Percentiles rank a stretch among this genome's conserved stretches.
Evolutionary conservation across 2,888 invertebrate species (phyloP).

Genomic region (Dastarcus helophoroides): DNA sequence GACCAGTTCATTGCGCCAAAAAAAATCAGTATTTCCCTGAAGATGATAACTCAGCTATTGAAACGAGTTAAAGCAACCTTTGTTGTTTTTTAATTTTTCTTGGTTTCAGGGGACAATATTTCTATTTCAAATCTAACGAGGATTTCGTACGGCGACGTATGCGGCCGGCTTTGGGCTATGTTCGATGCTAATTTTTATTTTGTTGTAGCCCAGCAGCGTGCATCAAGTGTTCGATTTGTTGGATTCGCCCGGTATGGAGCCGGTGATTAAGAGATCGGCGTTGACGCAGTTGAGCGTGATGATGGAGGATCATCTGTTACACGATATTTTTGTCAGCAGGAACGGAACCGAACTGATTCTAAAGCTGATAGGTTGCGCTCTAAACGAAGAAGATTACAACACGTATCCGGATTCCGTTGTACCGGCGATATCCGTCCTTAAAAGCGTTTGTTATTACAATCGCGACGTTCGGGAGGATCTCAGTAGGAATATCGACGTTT

Average conservation of each 20-base stretch:
- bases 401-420: slow-evolving; percentile 44
- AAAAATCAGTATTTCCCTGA: too few species aligned
- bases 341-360: slow-evolving; percentile 44
- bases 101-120: too few species aligned
- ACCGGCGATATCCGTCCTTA: slow-evolving; percentile 39
- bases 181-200: slow-evolving; percentile 1
- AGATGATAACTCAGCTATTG: too few species aligned
- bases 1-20: too few species aligned
- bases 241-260: slow-evolving; percentile 40
- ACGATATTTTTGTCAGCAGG: slow-evolving; percentile 46
- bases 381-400: slow-evolving; percentile 36
- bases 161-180: too few species aligned
- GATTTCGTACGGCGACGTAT: too few species aligned
- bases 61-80: too few species aligned
- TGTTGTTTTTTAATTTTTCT: too few species aligned
- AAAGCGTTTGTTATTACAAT: slow-evolving; percentile 42
- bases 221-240: slow-evolving; percentile 37
- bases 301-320: slow-evolving; percentile 49
- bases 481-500: slow-evolving; percentile 37
- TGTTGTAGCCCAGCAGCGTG: slow-evolving; percentile 39
- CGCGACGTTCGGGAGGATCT: slow-evolving; percentile 46
- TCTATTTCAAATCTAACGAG: too few species aligned
- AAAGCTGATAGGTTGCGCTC: slow-evolving; percentile 37
- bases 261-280: slow-evolving; percentile 54
- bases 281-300: slow-evolving; percentile 56